Evolutionary conservation across 2,113 vertebrate species (phyloP).

Genomic region (Okapia johnstoni): DNA sequence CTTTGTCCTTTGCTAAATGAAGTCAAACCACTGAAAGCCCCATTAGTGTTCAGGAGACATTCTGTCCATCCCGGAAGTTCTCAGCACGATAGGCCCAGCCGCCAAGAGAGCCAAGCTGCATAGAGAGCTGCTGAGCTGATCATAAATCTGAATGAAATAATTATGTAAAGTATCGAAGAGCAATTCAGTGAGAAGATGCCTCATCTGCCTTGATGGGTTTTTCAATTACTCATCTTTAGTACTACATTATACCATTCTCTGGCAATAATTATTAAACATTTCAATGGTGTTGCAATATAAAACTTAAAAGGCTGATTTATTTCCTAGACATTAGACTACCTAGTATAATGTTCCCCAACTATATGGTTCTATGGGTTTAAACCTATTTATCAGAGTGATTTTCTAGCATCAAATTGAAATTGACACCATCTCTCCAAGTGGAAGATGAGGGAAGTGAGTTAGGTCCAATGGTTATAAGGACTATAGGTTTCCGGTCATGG

Average conservation of each 20-base stretch:
- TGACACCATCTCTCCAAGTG: background rate
- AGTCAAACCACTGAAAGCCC: background rate
- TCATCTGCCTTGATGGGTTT: slow-evolving; percentile 68
- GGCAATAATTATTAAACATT: slow-evolving; percentile 70
- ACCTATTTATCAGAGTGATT: slow-evolving; percentile 37
- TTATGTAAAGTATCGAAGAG: slow-evolving; percentile 65
- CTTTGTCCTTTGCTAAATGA: slow-evolving; percentile 5
- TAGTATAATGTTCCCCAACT: slow-evolving; percentile 6
- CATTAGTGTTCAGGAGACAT: background rate
- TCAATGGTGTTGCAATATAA: slow-evolving; percentile 47
- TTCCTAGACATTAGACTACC: slow-evolving; percentile 32
- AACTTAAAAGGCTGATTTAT: slow-evolving; percentile 69
- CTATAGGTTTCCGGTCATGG: background rate
- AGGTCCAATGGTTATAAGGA: background rate
- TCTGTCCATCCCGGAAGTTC: background rate
- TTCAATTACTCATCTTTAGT: slow-evolving; percentile 71
- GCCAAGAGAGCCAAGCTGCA: background rate
- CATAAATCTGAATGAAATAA: slow-evolving; percentile 72
- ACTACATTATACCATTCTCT: slow-evolving; percentile 53
- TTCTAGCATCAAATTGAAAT: slow-evolving; percentile 13
- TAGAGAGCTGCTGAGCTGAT: slow-evolving; percentile 37
- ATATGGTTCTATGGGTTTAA: slow-evolving; percentile 45
- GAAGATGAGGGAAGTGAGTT: background rate
- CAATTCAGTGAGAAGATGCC: slow-evolving; percentile 56
- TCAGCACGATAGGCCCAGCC: background rate